A percentile compares a stretch with the other conserved stretches of the same genome.
Evolutionary conservation across 2,797 vertebrate genomes (phyloP).

Genomic region (Strix occidentalis): DNA sequence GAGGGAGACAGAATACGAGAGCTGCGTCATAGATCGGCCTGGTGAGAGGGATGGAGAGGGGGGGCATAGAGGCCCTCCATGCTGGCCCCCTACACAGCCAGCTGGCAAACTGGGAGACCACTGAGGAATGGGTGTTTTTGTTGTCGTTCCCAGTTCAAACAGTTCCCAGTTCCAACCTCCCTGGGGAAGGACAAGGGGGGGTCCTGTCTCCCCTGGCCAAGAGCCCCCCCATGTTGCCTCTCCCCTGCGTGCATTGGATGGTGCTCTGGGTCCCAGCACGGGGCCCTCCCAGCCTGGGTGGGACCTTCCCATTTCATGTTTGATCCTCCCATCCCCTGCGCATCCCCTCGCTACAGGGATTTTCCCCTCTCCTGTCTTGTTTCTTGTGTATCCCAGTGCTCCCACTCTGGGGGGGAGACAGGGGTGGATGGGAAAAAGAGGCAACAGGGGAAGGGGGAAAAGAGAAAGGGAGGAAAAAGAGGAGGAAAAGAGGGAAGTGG

Average conservation of each 20-base stretch:
- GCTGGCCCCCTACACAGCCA: rapidly evolving
- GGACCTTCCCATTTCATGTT: background rate
- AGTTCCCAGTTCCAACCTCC: background rate
- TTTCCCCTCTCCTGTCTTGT: background rate
- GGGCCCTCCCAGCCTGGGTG: background rate
- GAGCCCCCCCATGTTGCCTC: background rate
- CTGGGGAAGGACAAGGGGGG: background rate
- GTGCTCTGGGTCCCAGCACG: background rate
- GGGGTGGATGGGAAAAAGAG: background rate
- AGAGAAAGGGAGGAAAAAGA: background rate
- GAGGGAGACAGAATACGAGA: background rate
- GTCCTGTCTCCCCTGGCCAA: background rate
- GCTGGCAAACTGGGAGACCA: background rate
- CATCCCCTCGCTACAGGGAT: background rate
- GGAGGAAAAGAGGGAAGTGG: background rate
- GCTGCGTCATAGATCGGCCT: background rate
- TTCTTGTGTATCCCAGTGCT: background rate
- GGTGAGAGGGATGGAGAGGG: background rate
- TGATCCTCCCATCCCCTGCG: background rate
- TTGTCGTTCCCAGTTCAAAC: background rate
- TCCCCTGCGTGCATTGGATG: background rate
- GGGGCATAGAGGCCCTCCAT: background rate
- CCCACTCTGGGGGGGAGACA: background rate
- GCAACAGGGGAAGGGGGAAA: background rate
- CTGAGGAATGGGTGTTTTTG: background rate